Evolutionary conservation across 2,888 invertebrate species (phyloP).

Genomic region (Phragmatobia fuliginosa): DNA sequence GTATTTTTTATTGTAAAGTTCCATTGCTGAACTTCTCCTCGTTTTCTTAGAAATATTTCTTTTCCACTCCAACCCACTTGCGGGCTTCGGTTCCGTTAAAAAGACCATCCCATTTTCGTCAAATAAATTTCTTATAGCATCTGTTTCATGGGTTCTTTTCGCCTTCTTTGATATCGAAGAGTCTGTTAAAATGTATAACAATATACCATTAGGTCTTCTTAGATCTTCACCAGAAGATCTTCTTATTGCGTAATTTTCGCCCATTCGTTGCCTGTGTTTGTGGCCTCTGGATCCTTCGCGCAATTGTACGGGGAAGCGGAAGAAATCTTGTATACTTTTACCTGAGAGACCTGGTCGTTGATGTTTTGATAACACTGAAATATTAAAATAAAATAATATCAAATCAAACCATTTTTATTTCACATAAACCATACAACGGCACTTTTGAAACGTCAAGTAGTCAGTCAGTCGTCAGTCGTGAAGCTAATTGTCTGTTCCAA

Average conservation of each 20-base stretch:
- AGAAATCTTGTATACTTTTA: conserved; percentile 8
- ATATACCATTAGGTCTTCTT: no score
- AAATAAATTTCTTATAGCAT: conserved; percentile 10
- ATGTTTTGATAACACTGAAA: neutral
- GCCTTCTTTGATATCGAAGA: neutral
- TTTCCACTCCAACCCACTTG: no score
- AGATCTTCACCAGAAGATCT: neutral
- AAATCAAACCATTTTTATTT: no score
- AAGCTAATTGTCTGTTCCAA: no score
- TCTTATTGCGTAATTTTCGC: conserved; percentile 6
- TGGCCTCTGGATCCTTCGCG: neutral
- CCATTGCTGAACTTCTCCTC: neutral
- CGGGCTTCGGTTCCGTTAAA: neutral
- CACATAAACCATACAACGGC: no score
- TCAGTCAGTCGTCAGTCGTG: no score
- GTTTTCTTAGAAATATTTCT: neutral
- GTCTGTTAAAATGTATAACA: conserved; percentile 4
- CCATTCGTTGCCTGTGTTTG: neutral
- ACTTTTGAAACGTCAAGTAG: no score
- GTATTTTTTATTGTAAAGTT: no score
- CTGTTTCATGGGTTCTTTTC: neutral
- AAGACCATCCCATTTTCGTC: conserved; percentile 18
- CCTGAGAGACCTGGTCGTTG: neutral
- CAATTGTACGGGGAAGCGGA: neutral
- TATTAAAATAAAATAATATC: no score